Evolutionary conservation across 1,140 invertebrate species (phyloP).

Genomic region (Drosophila erecta): DNA sequence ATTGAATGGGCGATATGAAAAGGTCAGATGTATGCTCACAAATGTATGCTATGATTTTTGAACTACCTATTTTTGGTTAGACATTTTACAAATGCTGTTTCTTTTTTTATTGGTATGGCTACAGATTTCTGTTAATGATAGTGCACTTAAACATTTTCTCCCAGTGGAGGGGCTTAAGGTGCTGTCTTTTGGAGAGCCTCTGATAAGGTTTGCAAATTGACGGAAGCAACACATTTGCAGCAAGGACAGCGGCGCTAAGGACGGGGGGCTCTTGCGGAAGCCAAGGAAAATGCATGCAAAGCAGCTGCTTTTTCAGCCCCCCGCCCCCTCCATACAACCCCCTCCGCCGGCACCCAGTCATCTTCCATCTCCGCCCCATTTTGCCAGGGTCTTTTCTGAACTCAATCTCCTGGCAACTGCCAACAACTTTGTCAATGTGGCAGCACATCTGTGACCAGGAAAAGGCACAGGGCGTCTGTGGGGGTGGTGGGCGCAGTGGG

Average conservation of each 20-base stretch:
- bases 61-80: no score
- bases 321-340: no score
- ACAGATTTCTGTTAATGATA: no score
- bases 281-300: constrained; percentile 48
- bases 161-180: constrained; percentile 12
- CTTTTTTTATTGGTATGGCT: no score
- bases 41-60: constrained; percentile 1
- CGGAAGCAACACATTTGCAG: constrained; percentile 70
- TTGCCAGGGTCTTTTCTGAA: constrained; percentile 26
- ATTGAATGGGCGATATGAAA: no score
- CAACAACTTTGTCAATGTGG: constrained; percentile 72
- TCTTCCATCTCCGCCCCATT: background rate
- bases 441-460: constrained; percentile 59
- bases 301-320: constrained; percentile 25
- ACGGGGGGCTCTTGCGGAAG: background rate
- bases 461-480: constrained; percentile 1
- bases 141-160: background rate
- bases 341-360: background rate
- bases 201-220: constrained; percentile 73
- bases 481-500: background rate
- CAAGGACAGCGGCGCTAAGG: background rate
- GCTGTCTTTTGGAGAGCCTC: constrained; percentile 27
- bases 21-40: no score
- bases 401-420: constrained; percentile 50
- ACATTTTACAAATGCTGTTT: no score